Base-by-base conservation (phyloP, 1,140 invertebrate species). In the Ips typographus region DNA sequence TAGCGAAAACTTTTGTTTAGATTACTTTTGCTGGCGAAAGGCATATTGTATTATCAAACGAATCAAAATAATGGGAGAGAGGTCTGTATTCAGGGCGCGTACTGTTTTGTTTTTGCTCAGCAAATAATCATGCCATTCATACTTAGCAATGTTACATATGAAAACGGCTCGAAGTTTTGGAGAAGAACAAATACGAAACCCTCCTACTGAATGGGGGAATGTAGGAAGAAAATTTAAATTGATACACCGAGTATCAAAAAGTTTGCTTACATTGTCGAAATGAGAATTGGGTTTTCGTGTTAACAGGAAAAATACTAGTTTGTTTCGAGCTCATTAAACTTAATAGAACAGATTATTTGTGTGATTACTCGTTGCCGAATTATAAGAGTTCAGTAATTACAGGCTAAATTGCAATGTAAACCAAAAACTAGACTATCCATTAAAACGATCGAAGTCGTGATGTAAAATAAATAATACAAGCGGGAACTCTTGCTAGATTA, bases 41-140 rank as follows among this genome's bases (percentile, higher is more conserved):
- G 53, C 66, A 56, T 68, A 68, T 59, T 62, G 66, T 68, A 68
- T 68, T 68, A 68, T 68, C 66, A 68, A 68, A 68, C 57, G 57
- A 59, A 59, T 59, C 57, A 59, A 59, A 59, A 68, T 68, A 68
- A 61, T 44, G 66, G 42, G 37, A 8, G 4, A 7, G 37, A 39
- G 44, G 44, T 49, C 22, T 49, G 44, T 22, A 22, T 49, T 49
- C 44, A 3, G 22, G 44, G 44, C 44, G 44, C 44, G 44, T 22
- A 8, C 44, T 22, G 6, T 49, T 49, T 22, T 49, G 44, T 49
- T 49, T 49, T 49, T 49, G 3, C 44, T 49, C 44, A 49, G 44
- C 44, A 49, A 49, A 49, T 49, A 49, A 49, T 49, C 44, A 49
- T 49, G 22, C 44, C 44, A 6, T 49, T 49, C 3, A 49, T 6